A percentile compares a stretch with the other conserved stretches of the same genome.
phyloP scores from a whole-genome alignment of 2,113 vertebrate genomes.

The Dipodomys spectabilis region DNA sequence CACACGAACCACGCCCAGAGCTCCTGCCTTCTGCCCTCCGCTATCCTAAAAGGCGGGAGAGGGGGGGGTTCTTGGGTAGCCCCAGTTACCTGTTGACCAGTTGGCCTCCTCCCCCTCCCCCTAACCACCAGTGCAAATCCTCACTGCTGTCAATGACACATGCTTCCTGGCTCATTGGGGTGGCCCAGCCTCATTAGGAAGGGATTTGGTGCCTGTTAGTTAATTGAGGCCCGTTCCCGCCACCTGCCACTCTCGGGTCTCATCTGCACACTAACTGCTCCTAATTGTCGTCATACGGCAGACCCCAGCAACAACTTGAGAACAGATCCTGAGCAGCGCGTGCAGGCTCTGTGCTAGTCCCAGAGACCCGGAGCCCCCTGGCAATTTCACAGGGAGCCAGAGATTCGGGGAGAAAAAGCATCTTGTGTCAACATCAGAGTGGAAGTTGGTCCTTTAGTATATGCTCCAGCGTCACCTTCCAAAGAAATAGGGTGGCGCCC shows the following conservation, averaged over 20 bases:
- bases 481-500: background rate
- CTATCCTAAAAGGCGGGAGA: background rate
- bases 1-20: accelerated
- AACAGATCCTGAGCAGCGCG: slow-evolving; percentile 85
- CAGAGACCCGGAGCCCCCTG: slow-evolving; percentile 72
- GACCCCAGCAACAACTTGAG: slow-evolving; percentile 85
- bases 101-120: slow-evolving; percentile 52
- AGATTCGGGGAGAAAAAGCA: slow-evolving; percentile 80
- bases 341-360: slow-evolving; percentile 62
- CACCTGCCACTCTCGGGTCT: slow-evolving; percentile 88
- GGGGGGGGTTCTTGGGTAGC: background rate
- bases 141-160: slow-evolving; percentile 80
- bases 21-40: background rate
- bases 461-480: slow-evolving; percentile 24
- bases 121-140: slow-evolving; percentile 64
- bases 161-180: slow-evolving; percentile 83
- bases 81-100: slow-evolving; percentile 84
- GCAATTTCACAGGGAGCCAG: slow-evolving; percentile 85
- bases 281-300: slow-evolving; percentile 88
- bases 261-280: slow-evolving; percentile 88
- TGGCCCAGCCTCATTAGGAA: slow-evolving; percentile 90
- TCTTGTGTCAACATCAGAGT: slow-evolving; percentile 64
- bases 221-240: slow-evolving; percentile 87
- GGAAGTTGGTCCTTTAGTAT: slow-evolving; percentile 52
- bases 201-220: slow-evolving; percentile 86